These are phyloP conservation scores for Bothrops jararaca DNA, from an alignment of 2,113 vertebrate species.

Conservation along the genomic window DNA sequence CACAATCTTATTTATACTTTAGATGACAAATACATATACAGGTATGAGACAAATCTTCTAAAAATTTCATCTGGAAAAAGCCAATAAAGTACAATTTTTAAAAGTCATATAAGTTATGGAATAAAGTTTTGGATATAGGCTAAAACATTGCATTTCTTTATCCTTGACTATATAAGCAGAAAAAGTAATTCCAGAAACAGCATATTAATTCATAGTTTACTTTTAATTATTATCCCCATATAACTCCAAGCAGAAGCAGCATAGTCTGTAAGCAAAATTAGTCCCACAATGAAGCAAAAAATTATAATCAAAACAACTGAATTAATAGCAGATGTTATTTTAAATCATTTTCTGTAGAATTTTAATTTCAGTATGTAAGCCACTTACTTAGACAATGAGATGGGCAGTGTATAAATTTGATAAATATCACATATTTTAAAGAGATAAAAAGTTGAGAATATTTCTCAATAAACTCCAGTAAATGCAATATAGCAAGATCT, in stretches of 20 bases:
- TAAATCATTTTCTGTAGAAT: neutral
- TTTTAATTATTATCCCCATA: slow-evolving; percentile 35
- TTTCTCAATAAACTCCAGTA: neutral
- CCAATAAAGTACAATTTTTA: neutral
- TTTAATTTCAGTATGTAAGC: neutral
- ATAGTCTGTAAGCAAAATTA: slow-evolving; percentile 24
- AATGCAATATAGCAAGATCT: neutral
- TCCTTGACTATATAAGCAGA: slow-evolving; percentile 21
- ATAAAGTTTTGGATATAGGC: neutral
- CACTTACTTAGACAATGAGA: neutral
- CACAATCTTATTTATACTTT: neutral
- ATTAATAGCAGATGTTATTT: neutral
- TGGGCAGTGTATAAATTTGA: neutral
- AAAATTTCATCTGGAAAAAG: neutral
- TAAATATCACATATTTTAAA: neutral
- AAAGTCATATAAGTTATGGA: neutral
- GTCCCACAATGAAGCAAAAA: no score
- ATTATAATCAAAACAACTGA: neutral
- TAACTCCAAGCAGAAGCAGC: slow-evolving; percentile 25
- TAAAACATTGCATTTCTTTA: neutral
- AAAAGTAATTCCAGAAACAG: slow-evolving; percentile 9
- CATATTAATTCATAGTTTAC: neutral
- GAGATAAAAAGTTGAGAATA: neutral
- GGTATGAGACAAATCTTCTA: neutral
- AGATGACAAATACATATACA: neutral